Evolutionary conservation across 2,888 invertebrate genomes (phyloP), one percentile per base, ranked within the genome.

Genomic region (Ernsta delagoae): DNA sequence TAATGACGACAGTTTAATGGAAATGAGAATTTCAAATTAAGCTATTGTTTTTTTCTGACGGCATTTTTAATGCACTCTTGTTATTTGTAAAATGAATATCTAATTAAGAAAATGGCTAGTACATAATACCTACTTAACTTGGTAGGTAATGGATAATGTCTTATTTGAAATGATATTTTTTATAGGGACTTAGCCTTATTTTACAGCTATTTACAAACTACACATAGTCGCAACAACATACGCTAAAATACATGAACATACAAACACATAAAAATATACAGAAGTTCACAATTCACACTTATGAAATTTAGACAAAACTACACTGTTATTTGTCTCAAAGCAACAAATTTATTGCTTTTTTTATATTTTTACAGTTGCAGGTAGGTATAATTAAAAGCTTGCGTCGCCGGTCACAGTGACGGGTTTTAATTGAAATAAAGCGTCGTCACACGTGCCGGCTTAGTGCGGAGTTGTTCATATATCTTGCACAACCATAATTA

Each of bases 401-500:
- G n/a, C 72, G 75, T 70, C 53, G 75, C 74, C 74, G 73, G 74
- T 73, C 74, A 75, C 54, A 54, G 24, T 56, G 77, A 77, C 75
- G 82, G 83, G 80, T 85, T 86, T 82, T 82, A 86, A 85, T 85
- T 85, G 84, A 86, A 81, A 48, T 48, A 48, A 48, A 12, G 48
- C 48, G 66, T 57, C 66, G 57, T 59, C 71, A 59, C 60, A 65
- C 70, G 68, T 68, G 11, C 41, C 61, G 70, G 71, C 48, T 48
- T 48, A 50, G 67, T 71, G 54, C 24, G 53, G 54, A 4, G 24
- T 53, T 69, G 66, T 72, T 75, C 75, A 73, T 72, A 74, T 70
- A 67, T 74, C 75, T 77, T 71, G 60, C 64, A 64, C 73, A 72
- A 48, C 73, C 73, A 72, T 72, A 75, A 78, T 77, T 77, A 74